Conservation (phyloP, 2,888 invertebrate species). For the Lottia gigantea region DNA sequence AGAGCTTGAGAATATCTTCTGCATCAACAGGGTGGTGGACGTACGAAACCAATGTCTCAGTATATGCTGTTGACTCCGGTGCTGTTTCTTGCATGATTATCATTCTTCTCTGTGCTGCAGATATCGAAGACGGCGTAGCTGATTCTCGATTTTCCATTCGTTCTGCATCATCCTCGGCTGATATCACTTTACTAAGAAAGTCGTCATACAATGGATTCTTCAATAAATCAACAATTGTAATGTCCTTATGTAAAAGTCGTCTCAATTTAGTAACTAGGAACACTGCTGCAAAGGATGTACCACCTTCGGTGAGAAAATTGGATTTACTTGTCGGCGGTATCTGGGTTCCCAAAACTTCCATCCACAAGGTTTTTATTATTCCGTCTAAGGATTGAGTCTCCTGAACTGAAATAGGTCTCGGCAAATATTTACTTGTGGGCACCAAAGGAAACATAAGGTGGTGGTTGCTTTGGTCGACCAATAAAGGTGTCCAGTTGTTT, state of each 20-base stretch:
- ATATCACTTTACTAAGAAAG: background rate
- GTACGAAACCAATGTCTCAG: background rate
- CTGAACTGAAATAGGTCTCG: background rate
- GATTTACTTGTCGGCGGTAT: background rate
- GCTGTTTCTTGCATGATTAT: slow-evolving; percentile 15
- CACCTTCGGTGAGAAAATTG: background rate
- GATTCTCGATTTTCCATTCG: background rate
- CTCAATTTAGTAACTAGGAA: background rate
- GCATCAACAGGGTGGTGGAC: background rate
- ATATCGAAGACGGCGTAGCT: background rate
- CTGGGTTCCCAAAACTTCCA: background rate
- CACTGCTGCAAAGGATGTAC: background rate
- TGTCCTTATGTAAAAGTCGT: background rate
- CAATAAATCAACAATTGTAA: background rate
- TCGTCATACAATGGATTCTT: background rate
- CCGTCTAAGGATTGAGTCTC: background rate
- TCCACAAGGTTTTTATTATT: background rate
- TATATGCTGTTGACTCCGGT: slow-evolving; percentile 16
- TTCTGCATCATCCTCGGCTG: background rate
- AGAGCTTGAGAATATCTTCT: background rate
- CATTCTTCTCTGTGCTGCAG: slow-evolving; percentile 21
- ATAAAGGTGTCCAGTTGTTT: background rate
- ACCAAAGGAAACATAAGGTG: background rate
- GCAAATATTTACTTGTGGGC: background rate
- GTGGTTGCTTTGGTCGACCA: background rate